Evolutionary conservation across 64 coral and sea anemone species (phyloP).

Genomic region (Orbicella faveolata): DNA sequence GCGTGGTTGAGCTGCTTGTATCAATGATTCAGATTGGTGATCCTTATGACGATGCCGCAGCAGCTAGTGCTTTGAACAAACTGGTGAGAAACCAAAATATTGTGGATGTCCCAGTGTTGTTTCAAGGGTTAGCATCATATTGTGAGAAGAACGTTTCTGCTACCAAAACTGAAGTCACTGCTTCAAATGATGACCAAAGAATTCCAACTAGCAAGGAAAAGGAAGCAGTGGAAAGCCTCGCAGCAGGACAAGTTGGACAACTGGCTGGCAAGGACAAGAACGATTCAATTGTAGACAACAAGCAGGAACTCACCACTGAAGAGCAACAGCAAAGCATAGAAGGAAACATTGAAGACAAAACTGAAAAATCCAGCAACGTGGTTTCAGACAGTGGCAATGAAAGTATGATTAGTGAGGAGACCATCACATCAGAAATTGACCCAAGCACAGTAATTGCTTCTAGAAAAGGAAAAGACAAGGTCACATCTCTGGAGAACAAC

Average conservation of each 20-base stretch:
- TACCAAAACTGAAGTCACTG: not conserved
- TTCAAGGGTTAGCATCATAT: conserved; percentile 35
- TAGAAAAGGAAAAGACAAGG: not conserved
- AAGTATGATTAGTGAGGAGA: not conserved
- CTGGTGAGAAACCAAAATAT: not conserved
- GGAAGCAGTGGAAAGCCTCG: not conserved
- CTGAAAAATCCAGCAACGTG: not conserved
- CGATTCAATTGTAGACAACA: not conserved
- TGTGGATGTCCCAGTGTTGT: conserved; percentile 27
- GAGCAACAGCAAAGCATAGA: not conserved
- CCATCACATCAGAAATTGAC: conserved; percentile 1
- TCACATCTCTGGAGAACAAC: not conserved
- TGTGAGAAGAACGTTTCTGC: not conserved
- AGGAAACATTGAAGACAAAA: not conserved
- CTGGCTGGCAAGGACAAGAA: not conserved
- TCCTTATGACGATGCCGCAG: conserved; percentile 26
- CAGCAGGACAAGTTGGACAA: not conserved
- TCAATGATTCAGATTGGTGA: conserved; percentile 46
- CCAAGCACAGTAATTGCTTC: not conserved
- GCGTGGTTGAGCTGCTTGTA: conserved; percentile 31
- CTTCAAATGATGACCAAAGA: not conserved
- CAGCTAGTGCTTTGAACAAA: conserved; percentile 26
- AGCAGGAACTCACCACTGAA: not conserved
- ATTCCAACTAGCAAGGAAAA: not conserved
- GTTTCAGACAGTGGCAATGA: not conserved